These are phyloP conservation scores for Himalopsyche tibetana DNA, from an alignment of 2,888 invertebrate genomes.

Conservation along the genomic window DNA sequence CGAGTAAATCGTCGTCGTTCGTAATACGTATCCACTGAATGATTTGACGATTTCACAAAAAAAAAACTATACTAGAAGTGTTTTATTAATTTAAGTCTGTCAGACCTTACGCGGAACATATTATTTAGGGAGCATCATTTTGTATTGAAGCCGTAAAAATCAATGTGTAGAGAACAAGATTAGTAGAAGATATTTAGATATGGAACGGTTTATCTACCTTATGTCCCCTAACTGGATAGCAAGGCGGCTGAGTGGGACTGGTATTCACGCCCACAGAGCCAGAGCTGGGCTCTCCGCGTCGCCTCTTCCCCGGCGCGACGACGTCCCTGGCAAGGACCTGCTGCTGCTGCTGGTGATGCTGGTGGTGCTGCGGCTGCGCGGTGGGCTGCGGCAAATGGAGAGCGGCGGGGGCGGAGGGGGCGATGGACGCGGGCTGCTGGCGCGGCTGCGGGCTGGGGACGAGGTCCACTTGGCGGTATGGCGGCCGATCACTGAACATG, in stretches of 20 bases:
- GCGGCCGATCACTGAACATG: conserved; percentile 82
- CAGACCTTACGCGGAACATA: no score
- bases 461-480: conserved; percentile 65
- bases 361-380: conserved; percentile 68
- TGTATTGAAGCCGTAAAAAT: no score
- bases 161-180: no score
- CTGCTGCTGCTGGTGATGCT: conserved; percentile 68
- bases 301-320: conserved; percentile 68
- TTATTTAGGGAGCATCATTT: no score
- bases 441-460: conserved; percentile 71
- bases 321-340: conserved; percentile 41
- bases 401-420: conserved; percentile 72
- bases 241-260: conserved; percentile 54
- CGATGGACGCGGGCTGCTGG: conserved; percentile 74
- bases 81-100: no score
- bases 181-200: neutral
- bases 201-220: conserved; percentile 44
- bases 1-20: no score
- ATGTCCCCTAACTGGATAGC: conserved; percentile 50
- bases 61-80: no score
- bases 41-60: no score
- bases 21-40: no score
- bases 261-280: conserved; percentile 41
- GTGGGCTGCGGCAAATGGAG: conserved; percentile 72
- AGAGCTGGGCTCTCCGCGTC: conserved; percentile 40